phyloP scores from a whole-genome alignment of 1,140 invertebrate genomes.

The Leptopilina boulardi region DNA sequence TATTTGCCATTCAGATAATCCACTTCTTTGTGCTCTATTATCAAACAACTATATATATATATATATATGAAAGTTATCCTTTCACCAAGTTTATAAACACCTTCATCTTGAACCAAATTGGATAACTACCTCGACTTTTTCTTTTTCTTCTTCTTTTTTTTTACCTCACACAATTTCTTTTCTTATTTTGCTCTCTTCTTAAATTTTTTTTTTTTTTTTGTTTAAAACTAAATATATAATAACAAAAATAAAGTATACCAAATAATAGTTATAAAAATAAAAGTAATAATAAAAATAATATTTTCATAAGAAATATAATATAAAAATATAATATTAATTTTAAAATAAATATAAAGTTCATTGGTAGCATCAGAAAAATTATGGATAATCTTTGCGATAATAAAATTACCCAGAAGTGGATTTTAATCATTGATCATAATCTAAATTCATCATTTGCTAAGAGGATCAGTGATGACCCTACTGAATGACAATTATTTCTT shows the following conservation, averaged over 20 bases:
- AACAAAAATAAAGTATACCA: too few relatives aligned
- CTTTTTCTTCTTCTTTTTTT: neutral
- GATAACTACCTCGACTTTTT: too few relatives aligned
- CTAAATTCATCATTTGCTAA: conserved; percentile 66
- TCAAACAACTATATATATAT: conserved; percentile 16
- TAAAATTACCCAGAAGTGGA: conserved; percentile 4
- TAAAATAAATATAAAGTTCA: too few relatives aligned
- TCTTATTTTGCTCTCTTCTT: neutral
- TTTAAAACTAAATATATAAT: too few relatives aligned
- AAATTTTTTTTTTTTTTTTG: neutral
- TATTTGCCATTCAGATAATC: neutral
- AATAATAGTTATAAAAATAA: too few relatives aligned
- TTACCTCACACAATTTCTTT: neutral
- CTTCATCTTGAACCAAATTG: conserved; percentile 11
- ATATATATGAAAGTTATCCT: conserved; percentile 32
- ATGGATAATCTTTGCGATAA: conserved; percentile 47
- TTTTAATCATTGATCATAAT: conserved; percentile 67
- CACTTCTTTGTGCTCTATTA: conserved; percentile 1
- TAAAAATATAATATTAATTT: too few relatives aligned
- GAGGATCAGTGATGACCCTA: conserved; percentile 65
- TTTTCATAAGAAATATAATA: too few relatives aligned
- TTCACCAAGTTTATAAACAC: conserved; percentile 12
- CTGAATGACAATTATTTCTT: conserved; percentile 53
- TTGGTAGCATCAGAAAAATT: neutral
- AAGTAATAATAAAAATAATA: too few relatives aligned